Percentiles rank a stretch among this genome's conserved stretches.
These are phyloP conservation scores for Caranx ignobilis DNA, from an alignment of 2,113 vertebrate species.

Conservation along the genomic window DNA sequence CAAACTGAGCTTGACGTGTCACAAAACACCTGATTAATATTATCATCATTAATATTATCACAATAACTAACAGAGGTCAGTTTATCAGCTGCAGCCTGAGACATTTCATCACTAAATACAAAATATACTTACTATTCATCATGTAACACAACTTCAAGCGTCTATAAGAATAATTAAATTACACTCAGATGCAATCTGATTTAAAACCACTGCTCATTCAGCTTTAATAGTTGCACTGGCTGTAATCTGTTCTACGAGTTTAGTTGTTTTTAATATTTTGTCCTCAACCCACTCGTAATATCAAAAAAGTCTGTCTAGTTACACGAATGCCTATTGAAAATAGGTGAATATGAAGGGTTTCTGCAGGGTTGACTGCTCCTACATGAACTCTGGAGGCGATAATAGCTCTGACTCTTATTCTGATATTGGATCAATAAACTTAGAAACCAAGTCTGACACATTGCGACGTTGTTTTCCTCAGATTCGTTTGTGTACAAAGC, in stretches of 20 bases:
- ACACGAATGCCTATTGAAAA: too few species aligned
- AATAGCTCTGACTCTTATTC: too few species aligned
- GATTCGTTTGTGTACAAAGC: background rate
- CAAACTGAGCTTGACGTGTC: background rate
- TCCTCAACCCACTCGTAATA: background rate
- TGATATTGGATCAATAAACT: background rate
- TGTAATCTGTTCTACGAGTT: background rate
- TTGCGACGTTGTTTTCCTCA: slow-evolving; percentile 1
- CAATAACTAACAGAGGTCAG: background rate
- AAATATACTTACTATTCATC: background rate
- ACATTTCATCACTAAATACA: background rate
- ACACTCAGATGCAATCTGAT: background rate
- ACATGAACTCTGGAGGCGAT: too few species aligned
- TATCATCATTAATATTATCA: too few species aligned
- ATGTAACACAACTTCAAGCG: background rate
- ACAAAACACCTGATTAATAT: background rate
- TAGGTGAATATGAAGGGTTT: too few species aligned
- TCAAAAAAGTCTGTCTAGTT: too few species aligned
- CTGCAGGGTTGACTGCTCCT: too few species aligned
- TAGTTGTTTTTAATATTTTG: background rate
- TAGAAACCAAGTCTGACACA: background rate
- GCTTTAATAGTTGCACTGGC: background rate
- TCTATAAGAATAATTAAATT: background rate
- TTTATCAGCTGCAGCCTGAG: background rate
- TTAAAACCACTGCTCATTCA: background rate